Evolutionary conservation across 1,140 invertebrate species (phyloP), one percentile per base, ranked within the genome.

Genomic region (Drosophila carrolli): DNA sequence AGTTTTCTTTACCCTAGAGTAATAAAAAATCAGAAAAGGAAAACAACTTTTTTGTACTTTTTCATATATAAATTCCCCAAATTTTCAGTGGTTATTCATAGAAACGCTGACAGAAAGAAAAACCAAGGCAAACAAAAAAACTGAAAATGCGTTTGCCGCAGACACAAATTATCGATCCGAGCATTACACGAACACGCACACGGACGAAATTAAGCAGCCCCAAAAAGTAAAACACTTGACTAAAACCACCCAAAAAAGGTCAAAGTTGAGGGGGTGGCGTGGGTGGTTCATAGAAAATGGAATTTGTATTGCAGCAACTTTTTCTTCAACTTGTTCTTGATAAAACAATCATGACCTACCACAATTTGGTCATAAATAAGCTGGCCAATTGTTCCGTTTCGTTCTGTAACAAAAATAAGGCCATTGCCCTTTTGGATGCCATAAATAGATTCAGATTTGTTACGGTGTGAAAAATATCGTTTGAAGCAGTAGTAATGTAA

Each of bases 331-430:
- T 82, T 73, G 44, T 77, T 61, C 75, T 82, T 83, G 62, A 79
- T 82, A 82, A 75, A 83, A 75, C 78, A 82, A 71, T 83, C 80
- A 75, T 83, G 80, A 82, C 80, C 80, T 82, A 79, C 56, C 80
- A 62, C 80, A 82, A 82, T 79, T 70, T 44, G 35, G 53, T 60
- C 67, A 75, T 66, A 75, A 78, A 75, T 75, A 83, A 83, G 59
- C 54, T 63, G 60, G 40, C 51, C 62, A 59, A 58, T 53, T 59
- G 50, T 63, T 14, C 16, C 6, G 29, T 32, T 1, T 32, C 29
- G 5, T 32, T 13, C 2, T 29, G 4, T 19, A 37, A 16, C 13
- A 43, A n/a, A 19, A 40, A 43, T 14, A 41, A 29, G 35, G 51
- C 6, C 32, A 56, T 29, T 56, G 50, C 19, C n/a, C 58, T 11